Conservation (phyloP, 2,888 invertebrate species). For the Erebia aethiops region DNA sequence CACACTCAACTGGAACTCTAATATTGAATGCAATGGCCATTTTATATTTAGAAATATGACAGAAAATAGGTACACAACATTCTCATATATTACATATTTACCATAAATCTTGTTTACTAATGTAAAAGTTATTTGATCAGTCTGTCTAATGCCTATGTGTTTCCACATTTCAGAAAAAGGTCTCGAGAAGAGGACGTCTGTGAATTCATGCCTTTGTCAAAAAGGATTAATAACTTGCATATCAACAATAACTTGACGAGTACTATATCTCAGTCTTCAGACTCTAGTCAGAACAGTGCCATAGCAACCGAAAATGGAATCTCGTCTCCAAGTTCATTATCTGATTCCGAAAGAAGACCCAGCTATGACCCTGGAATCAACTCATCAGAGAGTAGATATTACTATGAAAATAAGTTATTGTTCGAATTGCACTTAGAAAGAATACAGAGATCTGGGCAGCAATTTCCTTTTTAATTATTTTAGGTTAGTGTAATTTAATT, state of each 20-base stretch:
- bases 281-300: constrained; percentile 63
- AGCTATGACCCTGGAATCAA: constrained; percentile 90
- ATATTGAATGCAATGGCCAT: constrained; percentile 65
- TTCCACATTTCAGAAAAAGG: constrained; percentile 85
- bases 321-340: constrained; percentile 61
- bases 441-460: constrained; percentile 85
- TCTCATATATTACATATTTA: background rate
- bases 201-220: constrained; percentile 94
- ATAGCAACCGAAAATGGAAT: constrained; percentile 61
- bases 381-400: constrained; percentile 91
- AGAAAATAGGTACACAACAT: constrained; percentile 68
- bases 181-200: constrained; percentile 88
- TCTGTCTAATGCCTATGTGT: background rate
- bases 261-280: constrained; percentile 54
- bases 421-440: constrained; percentile 93
- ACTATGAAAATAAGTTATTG: constrained; percentile 93
- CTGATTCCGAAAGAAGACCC: constrained; percentile 67
- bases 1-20: constrained; percentile 58
- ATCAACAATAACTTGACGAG: constrained; percentile 84
- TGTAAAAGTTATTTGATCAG: background rate
- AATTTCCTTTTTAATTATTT: constrained; percentile 67
- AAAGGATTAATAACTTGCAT: constrained; percentile 94
- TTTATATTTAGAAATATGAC: constrained; percentile 67
- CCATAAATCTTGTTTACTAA: background rate
- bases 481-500: constrained; percentile 47